Evolutionary conservation across 2,113 vertebrate species (phyloP), one percentile per base, ranked within the genome.

Genomic region (Pachypanchax playfairii): DNA sequence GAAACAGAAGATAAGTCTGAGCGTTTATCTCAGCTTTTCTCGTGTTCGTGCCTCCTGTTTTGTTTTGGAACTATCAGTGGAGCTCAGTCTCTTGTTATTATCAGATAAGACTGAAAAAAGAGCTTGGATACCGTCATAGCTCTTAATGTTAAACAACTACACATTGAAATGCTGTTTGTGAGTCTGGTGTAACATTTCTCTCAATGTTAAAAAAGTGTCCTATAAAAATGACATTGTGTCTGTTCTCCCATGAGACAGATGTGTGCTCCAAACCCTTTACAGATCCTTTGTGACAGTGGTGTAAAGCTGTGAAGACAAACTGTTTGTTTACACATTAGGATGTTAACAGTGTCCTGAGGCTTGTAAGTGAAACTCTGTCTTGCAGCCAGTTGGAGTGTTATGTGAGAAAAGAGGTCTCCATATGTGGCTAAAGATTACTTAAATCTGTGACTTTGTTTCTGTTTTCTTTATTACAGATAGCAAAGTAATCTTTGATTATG

Each of bases 1-100:
- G 78, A 79, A 82, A 83, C 60, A 39, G 69, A 61, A 77, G 80
- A 88, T 89, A 88, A 88, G 68, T 53, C 22, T 10, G 48, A 64
- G 65, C 60, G 39, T 85, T 70, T 63, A 65, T 74, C 57, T 29
- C 75, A 65, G 59, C 83, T 84, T 86, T 80, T 24, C 31, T 51
- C 15, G 14, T 50, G 50, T 61, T 68, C 41, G 33, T 38, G 54
- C 36, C 35, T 50, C 59, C 36, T 47, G 35, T 65, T 71, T 77
- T 67, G 69, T 53, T 42, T 65, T 31, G 14, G 31, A 33, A 66
- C 15, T 50, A 70, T 80, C 58, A 41, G 50, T 17, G 12, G 42
- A 38, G 39, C 66, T 63, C 10, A 5, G 22, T 42, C 77, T 75
- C 68, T 70, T 77, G 35, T 33, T 65, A 33, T 9, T 11, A 29